phyloP scores from a whole-genome alignment of 2,797 vertebrate genomes.

The Hephaestus fuliginosus region DNA sequence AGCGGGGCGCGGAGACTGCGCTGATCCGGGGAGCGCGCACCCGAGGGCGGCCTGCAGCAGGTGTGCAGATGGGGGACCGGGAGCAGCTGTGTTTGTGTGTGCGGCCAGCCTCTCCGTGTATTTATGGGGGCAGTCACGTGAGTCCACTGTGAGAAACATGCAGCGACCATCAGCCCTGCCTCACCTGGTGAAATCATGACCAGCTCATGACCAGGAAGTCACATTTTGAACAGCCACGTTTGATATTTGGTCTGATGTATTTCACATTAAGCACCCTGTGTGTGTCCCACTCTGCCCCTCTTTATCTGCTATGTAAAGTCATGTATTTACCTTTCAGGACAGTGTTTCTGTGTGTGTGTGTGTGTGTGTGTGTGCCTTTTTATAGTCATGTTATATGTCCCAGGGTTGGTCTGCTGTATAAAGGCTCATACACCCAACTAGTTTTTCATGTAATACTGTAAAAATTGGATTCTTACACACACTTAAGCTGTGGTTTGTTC shows the following conservation, averaged over 20 bases:
- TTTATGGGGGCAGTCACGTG: conserved; percentile 66
- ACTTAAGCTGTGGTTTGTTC: background rate
- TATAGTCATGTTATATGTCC: background rate
- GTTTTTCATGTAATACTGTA: background rate
- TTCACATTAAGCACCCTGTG: background rate
- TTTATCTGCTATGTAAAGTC: background rate
- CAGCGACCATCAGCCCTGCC: background rate
- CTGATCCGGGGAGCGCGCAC: accelerated
- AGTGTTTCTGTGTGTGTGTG: background rate
- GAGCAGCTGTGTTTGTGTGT: background rate
- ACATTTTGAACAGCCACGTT: no score
- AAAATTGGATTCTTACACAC: background rate
- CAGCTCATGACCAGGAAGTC: background rate
- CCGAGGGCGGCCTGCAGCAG: background rate
- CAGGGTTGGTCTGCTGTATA: background rate
- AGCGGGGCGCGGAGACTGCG: background rate
- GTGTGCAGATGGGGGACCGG: background rate
- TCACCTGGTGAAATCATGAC: background rate
- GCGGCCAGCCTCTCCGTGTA: background rate
- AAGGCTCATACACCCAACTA: background rate
- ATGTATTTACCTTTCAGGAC: background rate
- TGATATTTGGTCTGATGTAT: background rate
- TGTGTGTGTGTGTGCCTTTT: background rate
- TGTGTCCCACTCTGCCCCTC: no score
- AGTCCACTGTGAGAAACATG: conserved; percentile 10